Percentiles rank a stretch among this genome's conserved stretches.
phyloP scores from a whole-genome alignment of 2,888 invertebrate species.

The Microctonus aethiopoides region DNA sequence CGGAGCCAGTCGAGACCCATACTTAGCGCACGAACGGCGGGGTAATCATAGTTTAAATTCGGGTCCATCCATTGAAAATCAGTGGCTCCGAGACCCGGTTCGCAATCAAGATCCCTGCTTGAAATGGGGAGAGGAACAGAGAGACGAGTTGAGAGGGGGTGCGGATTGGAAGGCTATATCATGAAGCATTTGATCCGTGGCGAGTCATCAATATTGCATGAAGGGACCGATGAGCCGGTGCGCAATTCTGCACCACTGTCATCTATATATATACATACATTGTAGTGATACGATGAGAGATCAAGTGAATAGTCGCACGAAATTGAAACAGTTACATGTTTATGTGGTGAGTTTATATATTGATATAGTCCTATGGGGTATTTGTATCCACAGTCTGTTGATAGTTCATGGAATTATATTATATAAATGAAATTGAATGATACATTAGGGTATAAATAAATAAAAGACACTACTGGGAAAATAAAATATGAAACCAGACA shows the following conservation, averaged over 20 bases:
- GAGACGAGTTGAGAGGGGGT: slow-evolving; percentile 36
- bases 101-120: slow-evolving; percentile 59
- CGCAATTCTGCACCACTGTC: not conserved
- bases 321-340: not conserved
- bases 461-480: too few relatives aligned
- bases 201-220: slow-evolving; percentile 67
- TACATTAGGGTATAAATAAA: too few relatives aligned
- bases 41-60: slow-evolving; percentile 68
- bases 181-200: slow-evolving; percentile 64
- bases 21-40: slow-evolving; percentile 58
- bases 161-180: slow-evolving; percentile 59
- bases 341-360: not conserved
- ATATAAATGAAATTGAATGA: too few relatives aligned
- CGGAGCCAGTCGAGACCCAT: slow-evolving; percentile 58
- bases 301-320: too few relatives aligned
- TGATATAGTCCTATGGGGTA: too few relatives aligned
- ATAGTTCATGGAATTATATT: too few relatives aligned
- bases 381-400: too few relatives aligned
- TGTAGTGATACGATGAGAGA: too few relatives aligned
- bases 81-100: slow-evolving; percentile 62
- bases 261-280: not conserved
- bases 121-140: slow-evolving; percentile 39
- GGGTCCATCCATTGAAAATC: slow-evolving; percentile 67
- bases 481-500: too few relatives aligned
- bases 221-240: slow-evolving; percentile 50